Evolutionary conservation across 2,888 invertebrate genomes (phyloP).

Genomic region (Nomada lathburiana): DNA sequence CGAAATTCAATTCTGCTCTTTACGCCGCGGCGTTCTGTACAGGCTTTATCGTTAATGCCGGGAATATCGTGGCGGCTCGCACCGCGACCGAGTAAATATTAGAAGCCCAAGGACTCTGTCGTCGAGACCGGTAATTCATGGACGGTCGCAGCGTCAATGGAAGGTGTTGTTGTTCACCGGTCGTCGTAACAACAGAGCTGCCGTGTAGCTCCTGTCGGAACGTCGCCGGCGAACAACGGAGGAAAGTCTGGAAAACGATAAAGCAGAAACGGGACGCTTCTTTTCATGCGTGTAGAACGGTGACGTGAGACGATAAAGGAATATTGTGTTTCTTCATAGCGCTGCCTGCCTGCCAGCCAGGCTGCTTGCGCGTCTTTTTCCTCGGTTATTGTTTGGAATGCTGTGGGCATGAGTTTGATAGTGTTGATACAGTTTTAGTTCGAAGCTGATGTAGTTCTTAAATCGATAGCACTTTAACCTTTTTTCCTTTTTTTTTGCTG

Average conservation of each 20-base stretch:
- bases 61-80: neutral
- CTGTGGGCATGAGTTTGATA: neutral
- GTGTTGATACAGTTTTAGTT: neutral
- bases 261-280: constrained; percentile 23
- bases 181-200: constrained; percentile 22
- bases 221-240: constrained; percentile 8
- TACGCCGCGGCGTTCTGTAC: constrained; percentile 2
- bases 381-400: too few species aligned
- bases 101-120: constrained; percentile 23
- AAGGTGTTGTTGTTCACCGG: neutral
- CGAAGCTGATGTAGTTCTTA: too few species aligned
- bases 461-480: too few species aligned
- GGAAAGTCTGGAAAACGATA: constrained; percentile 15
- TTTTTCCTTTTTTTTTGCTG: too few species aligned
- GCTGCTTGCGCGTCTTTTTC: neutral
- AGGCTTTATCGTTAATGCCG: constrained; percentile 31
- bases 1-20: constrained; percentile 28
- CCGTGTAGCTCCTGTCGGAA: constrained; percentile 1
- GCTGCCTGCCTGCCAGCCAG: neutral
- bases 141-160: constrained; percentile 6
- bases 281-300: constrained; percentile 28
- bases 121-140: constrained; percentile 15
- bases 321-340: constrained; percentile 2
- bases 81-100: constrained; percentile 32
- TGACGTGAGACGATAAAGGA: constrained; percentile 42